Percentiles rank a stretch among this genome's conserved stretches.
These are phyloP conservation scores for Lithophane socia DNA, from an alignment of 2,888 invertebrate genomes.

Conservation along the genomic window DNA sequence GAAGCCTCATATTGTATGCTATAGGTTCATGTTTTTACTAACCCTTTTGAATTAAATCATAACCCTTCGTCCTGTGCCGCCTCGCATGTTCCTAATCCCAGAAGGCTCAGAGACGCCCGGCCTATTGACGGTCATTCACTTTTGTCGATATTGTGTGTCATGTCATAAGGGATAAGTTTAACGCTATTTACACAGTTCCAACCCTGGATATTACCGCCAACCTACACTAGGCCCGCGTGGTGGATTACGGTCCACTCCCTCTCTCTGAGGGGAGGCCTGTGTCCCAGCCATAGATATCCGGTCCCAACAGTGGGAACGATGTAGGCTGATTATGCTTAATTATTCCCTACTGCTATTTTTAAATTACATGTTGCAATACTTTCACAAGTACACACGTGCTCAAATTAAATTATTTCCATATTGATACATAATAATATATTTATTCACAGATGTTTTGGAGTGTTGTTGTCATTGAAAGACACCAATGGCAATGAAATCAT, in stretches of 20 bases:
- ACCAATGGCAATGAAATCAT: no score
- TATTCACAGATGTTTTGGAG: neutral
- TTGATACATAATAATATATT: no score
- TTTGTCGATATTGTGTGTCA: slow-evolving; percentile 6
- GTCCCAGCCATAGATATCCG: no score
- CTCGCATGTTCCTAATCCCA: slow-evolving; percentile 2
- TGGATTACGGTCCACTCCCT: no score
- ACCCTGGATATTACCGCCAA: neutral
- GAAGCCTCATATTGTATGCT: neutral
- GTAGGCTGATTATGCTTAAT: no score
- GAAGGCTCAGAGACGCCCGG: neutral
- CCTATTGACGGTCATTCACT: slow-evolving; percentile 15
- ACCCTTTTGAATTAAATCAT: neutral
- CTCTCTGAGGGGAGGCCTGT: no score
- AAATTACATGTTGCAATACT: neutral
- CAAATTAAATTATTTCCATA: neutral
- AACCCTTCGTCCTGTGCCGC: neutral
- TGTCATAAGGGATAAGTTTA: neutral
- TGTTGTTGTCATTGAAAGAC: neutral
- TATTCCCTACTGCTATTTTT: no score
- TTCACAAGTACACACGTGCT: neutral
- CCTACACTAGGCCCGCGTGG: no score
- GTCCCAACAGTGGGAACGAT: no score
- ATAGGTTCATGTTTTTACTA: neutral
- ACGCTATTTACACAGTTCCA: neutral